These are phyloP conservation scores for Scatophagus argus DNA, from an alignment of 2,113 vertebrate genomes.

Conservation along the genomic window DNA sequence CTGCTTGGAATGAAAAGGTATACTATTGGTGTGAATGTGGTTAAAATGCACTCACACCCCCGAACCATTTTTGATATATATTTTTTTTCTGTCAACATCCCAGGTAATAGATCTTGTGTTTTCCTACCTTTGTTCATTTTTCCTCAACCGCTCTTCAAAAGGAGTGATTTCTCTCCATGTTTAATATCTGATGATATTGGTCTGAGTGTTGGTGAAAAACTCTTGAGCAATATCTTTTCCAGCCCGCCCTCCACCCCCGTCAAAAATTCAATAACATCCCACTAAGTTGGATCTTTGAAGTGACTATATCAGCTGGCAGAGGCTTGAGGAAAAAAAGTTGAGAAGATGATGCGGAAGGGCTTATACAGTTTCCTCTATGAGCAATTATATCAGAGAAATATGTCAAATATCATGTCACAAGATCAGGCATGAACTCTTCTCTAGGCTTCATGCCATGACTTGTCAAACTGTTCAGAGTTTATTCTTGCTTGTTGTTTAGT, in stretches of 20 bases:
- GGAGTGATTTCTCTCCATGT: constrained; percentile 67
- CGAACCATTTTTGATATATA: constrained; percentile 32
- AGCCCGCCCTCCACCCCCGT: constrained; percentile 64
- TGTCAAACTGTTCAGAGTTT: constrained; percentile 49
- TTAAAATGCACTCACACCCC: constrained; percentile 36
- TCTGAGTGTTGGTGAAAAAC: constrained; percentile 76
- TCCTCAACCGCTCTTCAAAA: constrained; percentile 61
- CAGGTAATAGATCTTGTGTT: constrained; percentile 68
- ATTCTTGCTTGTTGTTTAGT: constrained; percentile 45
- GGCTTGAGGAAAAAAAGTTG: constrained; percentile 54
- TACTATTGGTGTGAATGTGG: constrained; percentile 48
- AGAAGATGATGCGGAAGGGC: constrained; percentile 45
- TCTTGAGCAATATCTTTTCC: constrained; percentile 81
- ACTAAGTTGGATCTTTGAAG: constrained; percentile 78
- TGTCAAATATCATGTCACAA: constrained; percentile 68
- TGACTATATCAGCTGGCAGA: constrained; percentile 67
- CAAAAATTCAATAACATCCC: constrained; percentile 84
- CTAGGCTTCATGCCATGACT: constrained; percentile 30
- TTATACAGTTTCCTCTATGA: constrained; percentile 60
- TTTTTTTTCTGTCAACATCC: constrained; percentile 52
- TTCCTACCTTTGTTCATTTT: constrained; percentile 64
- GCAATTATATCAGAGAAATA: constrained; percentile 75
- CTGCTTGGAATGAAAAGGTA: constrained; percentile 46
- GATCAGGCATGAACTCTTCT: constrained; percentile 58
- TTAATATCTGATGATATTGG: constrained; percentile 84